Evolutionary conservation across 2,888 invertebrate species (phyloP).

Genomic region (Hydropsyche betteni): DNA sequence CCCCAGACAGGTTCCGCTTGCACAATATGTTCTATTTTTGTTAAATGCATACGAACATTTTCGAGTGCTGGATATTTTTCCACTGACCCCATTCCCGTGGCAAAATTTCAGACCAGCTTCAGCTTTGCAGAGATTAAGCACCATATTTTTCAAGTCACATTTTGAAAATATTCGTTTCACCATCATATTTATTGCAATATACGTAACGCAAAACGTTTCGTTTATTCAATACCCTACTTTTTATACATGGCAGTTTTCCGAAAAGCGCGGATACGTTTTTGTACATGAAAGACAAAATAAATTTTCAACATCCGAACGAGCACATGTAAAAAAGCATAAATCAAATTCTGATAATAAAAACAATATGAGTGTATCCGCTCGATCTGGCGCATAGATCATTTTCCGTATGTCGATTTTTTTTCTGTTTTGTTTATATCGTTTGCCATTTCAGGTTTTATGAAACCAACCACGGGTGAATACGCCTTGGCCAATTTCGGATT

Average conservation of each 20-base stretch:
- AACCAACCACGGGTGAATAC: conserved; percentile 78
- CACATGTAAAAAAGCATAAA: conserved; percentile 17
- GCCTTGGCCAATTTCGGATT: conserved; percentile 91
- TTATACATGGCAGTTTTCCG: background rate
- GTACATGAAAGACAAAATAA: conserved; percentile 23
- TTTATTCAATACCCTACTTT: conserved; percentile 8
- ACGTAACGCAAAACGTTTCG: background rate
- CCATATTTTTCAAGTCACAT: conserved; percentile 30
- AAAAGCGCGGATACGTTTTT: background rate
- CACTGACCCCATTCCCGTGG: conserved; percentile 25
- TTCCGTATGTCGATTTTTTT: background rate
- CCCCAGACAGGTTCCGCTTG: too few species aligned
- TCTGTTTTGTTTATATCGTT: background rate
- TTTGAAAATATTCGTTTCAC: conserved; percentile 32
- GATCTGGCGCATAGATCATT: background rate
- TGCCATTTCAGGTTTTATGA: conserved; percentile 74
- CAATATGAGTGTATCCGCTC: background rate
- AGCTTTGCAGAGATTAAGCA: conserved; percentile 35
- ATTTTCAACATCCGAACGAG: background rate
- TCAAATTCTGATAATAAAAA: conserved; percentile 1
- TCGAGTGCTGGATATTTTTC: conserved; percentile 6
- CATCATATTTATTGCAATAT: conserved; percentile 18
- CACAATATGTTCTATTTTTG: too few species aligned
- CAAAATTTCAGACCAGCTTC: conserved; percentile 12
- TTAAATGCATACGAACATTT: too few species aligned